Evolutionary conservation across 30 jellyfish, hydroid and myxozoan species (phyloP).

Genomic region (Aurelia coerulea): DNA sequence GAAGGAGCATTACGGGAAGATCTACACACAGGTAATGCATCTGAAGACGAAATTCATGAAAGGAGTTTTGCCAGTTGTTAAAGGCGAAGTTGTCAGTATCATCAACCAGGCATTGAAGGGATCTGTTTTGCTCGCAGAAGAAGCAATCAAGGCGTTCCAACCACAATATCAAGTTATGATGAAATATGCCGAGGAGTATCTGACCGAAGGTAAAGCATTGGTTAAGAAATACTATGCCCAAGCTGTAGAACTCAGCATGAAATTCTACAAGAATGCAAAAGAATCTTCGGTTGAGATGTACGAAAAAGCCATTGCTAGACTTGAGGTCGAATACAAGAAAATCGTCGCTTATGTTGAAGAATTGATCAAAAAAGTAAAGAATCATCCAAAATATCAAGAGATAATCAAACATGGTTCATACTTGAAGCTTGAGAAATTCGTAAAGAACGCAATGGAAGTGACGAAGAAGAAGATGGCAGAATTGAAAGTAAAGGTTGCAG

Average conservation of each 20-base stretch:
- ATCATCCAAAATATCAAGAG: constrained; percentile 58
- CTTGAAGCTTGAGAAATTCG: constrained; percentile 15
- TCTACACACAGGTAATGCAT: constrained; percentile 37
- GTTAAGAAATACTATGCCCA: constrained; percentile 19
- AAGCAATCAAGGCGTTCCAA: constrained; percentile 71
- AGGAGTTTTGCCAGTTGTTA: constrained; percentile 83
- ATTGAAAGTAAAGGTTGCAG: constrained; percentile 56
- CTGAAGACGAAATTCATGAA: constrained; percentile 15
- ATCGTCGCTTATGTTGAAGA: constrained; percentile 18
- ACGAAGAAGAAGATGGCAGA: constrained; percentile 27
- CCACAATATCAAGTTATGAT: constrained; percentile 83
- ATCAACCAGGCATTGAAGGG: constrained; percentile 88
- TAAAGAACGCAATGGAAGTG: constrained; percentile 40
- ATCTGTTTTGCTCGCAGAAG: constrained; percentile 83
- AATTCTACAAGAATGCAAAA: constrained; percentile 13
- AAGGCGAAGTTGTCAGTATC: constrained; percentile 82
- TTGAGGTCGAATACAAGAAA: not conserved
- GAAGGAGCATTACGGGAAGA: constrained; percentile 61
- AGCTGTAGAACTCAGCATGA: constrained; percentile 16
- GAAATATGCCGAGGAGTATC: constrained; percentile 8
- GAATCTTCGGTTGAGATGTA: constrained; percentile 48
- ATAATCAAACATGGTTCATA: constrained; percentile 55
- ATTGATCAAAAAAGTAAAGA: constrained; percentile 45
- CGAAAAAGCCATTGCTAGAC: constrained; percentile 13
- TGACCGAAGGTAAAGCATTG: constrained; percentile 11